Evolutionary conservation across 2,888 invertebrate genomes (phyloP).

Genomic region (Deilephila elpenor): DNA sequence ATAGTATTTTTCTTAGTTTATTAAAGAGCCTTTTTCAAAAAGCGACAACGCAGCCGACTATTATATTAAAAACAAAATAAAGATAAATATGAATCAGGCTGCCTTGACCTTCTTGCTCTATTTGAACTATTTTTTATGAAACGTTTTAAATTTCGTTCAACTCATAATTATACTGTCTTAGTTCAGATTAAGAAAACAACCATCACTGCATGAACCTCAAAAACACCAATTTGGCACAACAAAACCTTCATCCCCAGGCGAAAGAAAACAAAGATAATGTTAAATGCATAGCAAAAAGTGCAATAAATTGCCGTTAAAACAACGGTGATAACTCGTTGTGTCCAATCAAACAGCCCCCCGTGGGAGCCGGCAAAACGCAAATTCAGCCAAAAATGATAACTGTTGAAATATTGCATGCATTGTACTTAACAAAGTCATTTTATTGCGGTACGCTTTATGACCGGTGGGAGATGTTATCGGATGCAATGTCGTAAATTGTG

Average conservation of each 20-base stretch:
- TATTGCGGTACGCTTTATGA: conserved; percentile 57
- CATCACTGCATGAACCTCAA: no score
- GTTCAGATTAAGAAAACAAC: background rate
- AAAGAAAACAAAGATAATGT: conserved; percentile 20
- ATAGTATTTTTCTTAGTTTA: no score
- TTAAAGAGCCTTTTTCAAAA: no score
- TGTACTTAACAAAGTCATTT: conserved; percentile 62
- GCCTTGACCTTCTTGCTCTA: no score
- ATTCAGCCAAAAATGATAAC: conserved; percentile 77
- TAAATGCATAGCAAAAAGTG: conserved; percentile 15
- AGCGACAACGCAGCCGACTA: no score
- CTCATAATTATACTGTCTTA: no score
- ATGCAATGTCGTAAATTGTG: conserved; percentile 47
- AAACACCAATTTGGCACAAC: background rate
- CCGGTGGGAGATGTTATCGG: conserved; percentile 67
- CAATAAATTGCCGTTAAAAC: conserved; percentile 23
- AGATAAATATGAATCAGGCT: no score
- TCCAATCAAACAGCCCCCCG: conserved; percentile 70
- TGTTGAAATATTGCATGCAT: conserved; percentile 60
- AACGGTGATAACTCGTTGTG: conserved; percentile 56
- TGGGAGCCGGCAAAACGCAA: conserved; percentile 58
- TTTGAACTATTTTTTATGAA: no score
- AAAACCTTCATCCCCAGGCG: background rate
- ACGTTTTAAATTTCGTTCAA: no score
- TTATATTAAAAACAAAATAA: no score